Percentiles rank a stretch among this genome's conserved stretches.
Conservation (phyloP, 2,888 invertebrate species). For the Trachelus iudaicus region DNA sequence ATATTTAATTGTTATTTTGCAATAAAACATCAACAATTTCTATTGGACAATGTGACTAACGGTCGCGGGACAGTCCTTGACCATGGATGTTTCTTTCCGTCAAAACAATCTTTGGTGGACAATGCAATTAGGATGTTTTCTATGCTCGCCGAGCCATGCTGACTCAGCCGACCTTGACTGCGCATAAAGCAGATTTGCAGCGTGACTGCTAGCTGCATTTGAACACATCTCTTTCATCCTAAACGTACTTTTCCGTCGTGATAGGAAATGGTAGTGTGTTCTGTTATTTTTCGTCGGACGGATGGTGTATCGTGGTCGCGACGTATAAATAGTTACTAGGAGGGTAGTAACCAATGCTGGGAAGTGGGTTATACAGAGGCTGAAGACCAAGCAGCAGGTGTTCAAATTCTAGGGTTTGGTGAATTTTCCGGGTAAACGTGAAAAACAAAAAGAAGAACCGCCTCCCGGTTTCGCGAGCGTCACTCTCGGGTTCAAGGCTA, state of each 20-base stretch:
- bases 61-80: neutral
- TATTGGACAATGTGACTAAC: neutral
- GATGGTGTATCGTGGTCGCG: neutral
- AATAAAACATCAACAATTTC: neutral
- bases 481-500: slow-evolving; percentile 61
- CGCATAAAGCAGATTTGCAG: slow-evolving; percentile 43
- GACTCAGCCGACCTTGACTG: slow-evolving; percentile 55
- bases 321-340: neutral
- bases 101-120: slow-evolving; percentile 27
- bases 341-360: neutral
- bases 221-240: neutral
- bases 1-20: neutral
- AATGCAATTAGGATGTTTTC: slow-evolving; percentile 53
- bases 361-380: neutral
- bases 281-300: neutral
- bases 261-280: neutral
- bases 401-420: neutral
- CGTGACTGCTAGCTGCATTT: slow-evolving; percentile 11
- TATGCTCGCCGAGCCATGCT: slow-evolving; percentile 43
- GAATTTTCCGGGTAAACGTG: neutral
- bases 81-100: slow-evolving; percentile 11
- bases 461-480: slow-evolving; percentile 42
- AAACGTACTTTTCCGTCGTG: neutral
- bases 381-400: neutral
- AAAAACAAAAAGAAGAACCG: slow-evolving; percentile 25